These are phyloP conservation scores for Lamprologus tigripictilis DNA, from an alignment of 2,113 vertebrate species.

Conservation along the genomic window DNA sequence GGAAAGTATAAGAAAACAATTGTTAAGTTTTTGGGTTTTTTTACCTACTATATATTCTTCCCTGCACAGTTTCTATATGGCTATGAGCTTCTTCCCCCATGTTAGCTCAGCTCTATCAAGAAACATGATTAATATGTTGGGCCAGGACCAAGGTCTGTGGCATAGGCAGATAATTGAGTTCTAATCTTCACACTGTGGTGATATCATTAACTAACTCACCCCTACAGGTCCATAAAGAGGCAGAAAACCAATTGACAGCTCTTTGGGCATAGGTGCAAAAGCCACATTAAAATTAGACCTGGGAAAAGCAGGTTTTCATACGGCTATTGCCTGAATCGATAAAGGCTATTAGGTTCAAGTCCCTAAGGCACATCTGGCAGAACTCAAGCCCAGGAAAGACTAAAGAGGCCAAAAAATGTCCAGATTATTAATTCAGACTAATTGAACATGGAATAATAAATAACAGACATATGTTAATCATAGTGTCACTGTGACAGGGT, in stretches of 20 bases:
- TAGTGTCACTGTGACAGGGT: background rate
- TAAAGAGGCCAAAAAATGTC: slow-evolving; percentile 14
- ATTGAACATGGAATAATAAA: background rate
- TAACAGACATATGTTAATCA: background rate
- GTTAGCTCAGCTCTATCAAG: slow-evolving; percentile 40
- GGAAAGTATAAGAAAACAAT: background rate
- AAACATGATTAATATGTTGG: slow-evolving; percentile 52
- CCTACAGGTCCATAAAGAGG: slow-evolving; percentile 41
- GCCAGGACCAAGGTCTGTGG: slow-evolving; percentile 35
- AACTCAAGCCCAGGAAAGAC: slow-evolving; percentile 1
- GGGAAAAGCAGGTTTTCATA: slow-evolving; percentile 45
- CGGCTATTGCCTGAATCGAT: slow-evolving; percentile 43
- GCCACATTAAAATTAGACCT: slow-evolving; percentile 55
- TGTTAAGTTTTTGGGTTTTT: background rate
- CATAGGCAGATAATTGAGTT: slow-evolving; percentile 55
- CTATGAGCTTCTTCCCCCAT: background rate
- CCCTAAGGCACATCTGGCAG: slow-evolving; percentile 20
- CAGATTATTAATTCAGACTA: background rate
- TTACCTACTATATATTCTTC: background rate
- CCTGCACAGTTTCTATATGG: background rate
- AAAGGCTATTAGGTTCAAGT: slow-evolving; percentile 48
- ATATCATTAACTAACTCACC: slow-evolving; percentile 54
- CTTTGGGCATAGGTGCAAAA: slow-evolving; percentile 36
- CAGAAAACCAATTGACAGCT: slow-evolving; percentile 38
- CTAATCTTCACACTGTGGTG: slow-evolving; percentile 51